A percentile compares a stretch with the other conserved stretches of the same genome.
phyloP scores from a whole-genome alignment of 2,797 vertebrate species.

The Pyrrhura leucotis region DNA sequence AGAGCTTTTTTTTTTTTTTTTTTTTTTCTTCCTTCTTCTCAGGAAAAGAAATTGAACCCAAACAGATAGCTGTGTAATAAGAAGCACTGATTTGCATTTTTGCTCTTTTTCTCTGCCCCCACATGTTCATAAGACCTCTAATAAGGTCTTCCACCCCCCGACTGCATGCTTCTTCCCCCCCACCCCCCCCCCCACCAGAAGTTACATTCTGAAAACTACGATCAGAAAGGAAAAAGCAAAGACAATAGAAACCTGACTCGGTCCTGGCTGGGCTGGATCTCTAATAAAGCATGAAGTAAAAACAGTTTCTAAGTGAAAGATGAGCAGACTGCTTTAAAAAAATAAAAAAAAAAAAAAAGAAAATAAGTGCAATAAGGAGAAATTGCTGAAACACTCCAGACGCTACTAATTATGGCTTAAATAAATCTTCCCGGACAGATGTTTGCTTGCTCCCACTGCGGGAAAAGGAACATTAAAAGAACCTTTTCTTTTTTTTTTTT shows the following conservation, averaged over 20 bases:
- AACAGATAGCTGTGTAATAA: constrained; percentile 22
- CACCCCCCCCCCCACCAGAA: constrained; percentile 34
- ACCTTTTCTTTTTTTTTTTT: constrained; percentile 51
- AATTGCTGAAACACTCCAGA: constrained; percentile 90
- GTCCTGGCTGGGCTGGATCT: constrained; percentile 25
- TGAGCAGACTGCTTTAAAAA: constrained; percentile 8
- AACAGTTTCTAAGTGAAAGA: constrained; percentile 64
- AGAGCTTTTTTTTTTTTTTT: background rate
- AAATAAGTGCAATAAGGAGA: constrained; percentile 76
- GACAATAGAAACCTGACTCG: constrained; percentile 67
- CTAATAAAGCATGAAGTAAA: constrained; percentile 59
- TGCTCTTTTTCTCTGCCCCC: rapidly evolving
- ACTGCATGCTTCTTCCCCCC: background rate
- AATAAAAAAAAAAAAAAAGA: constrained; percentile 12
- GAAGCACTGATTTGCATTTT: constrained; percentile 13
- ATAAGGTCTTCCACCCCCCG: background rate
- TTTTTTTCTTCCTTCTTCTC: background rate
- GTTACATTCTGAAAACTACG: constrained; percentile 69
- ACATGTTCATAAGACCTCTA: no score
- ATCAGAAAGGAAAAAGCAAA: constrained; percentile 57
- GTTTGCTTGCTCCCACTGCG: constrained; percentile 77
- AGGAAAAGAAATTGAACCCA: constrained; percentile 60
- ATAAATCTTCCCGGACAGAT: constrained; percentile 85
- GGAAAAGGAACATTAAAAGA: constrained; percentile 63
- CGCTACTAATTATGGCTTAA: constrained; percentile 94